Base-by-base conservation (phyloP, 2,797 vertebrate genomes). In the Alfaro cultratus region DNA sequence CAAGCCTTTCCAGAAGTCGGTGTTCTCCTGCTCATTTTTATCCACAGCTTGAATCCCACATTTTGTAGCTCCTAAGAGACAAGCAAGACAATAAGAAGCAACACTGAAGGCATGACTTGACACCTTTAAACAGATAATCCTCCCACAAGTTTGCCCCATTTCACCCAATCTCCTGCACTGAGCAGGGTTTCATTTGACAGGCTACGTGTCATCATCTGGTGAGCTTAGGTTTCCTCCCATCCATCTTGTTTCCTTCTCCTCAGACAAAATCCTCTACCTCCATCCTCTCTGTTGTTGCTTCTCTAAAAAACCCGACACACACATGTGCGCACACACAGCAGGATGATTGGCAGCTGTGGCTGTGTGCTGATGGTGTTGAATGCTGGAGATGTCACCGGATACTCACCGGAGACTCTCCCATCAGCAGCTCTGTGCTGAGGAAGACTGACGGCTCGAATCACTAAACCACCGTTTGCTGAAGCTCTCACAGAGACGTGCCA, bases 321-420 rank as follows among this genome's bases (percentile, higher is more conserved):
- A 75, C 76, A 72, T 5, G 23, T 5, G 45, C 79, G 70, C 26
- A 18, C 29, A 8, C 55, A 31, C 1, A 43, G 72, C 67, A 16
- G 84, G 71, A n/a, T 86, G 91, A 93, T 77, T 86, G 85, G 81
- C 87, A 16, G 82, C 77, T 47, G 73, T 77, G 85, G 39, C 87
- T 87, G 88, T 76, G 81, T 12, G 53, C 79, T 81, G 83, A 73
- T 84, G 83, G 85, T 64, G 84, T 75, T 84, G 85, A 89, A 83
- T 84, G 85, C 73, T 53, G 76, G 73, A 87, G 90, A 88, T 88
- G 92, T 90, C 86, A 91, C 86, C 15, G 75, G 82, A 91, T 87
- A 73, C 83, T 81, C 12, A 55, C 13, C 26, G 31, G 74, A 46
- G 85, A 84, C 75, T 80, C 77, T 34, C 74, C 77, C 75, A 49